Percentiles rank a stretch among this genome's conserved stretches.
Evolutionary conservation across 2,797 vertebrate species (phyloP).

Genomic region (Gymnodraco acuticeps): DNA sequence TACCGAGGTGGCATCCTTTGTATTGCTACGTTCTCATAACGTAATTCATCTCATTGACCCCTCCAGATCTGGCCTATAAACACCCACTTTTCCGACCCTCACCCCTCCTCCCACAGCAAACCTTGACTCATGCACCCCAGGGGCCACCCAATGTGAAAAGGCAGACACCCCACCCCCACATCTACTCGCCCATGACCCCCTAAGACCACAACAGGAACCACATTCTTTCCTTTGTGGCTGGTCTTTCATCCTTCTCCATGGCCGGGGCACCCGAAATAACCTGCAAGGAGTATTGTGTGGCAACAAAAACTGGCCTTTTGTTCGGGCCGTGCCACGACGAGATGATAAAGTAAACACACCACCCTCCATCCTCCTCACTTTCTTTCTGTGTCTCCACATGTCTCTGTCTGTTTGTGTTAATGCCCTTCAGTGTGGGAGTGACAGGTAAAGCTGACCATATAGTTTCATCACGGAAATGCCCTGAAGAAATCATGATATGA

Average conservation of each 20-base stretch:
- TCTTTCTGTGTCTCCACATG: slow-evolving; percentile 16
- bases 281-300: slow-evolving; percentile 64
- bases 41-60: slow-evolving; percentile 61
- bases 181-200: slow-evolving; percentile 72
- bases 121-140: slow-evolving; percentile 75
- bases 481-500: slow-evolving; percentile 5
- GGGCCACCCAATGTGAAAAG: slow-evolving; percentile 78
- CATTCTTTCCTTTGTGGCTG: slow-evolving; percentile 82
- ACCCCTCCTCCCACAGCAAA: slow-evolving; percentile 62
- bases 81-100: slow-evolving; percentile 44
- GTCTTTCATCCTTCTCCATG: slow-evolving; percentile 75
- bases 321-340: slow-evolving; percentile 26
- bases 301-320: slow-evolving; percentile 58
- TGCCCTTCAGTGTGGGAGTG: slow-evolving; percentile 5
- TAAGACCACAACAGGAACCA: slow-evolving; percentile 81
- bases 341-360: slow-evolving; percentile 58
- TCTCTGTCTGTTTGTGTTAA: not conserved
- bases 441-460: slow-evolving; percentile 26
- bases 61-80: slow-evolving; percentile 58
- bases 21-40: slow-evolving; percentile 40
- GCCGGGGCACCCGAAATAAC: slow-evolving; percentile 74
- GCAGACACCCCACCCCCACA: slow-evolving; percentile 76
- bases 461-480: slow-evolving; percentile 5
- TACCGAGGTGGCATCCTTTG: slow-evolving; percentile 51
- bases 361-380: slow-evolving; percentile 5